Percentiles rank a stretch among this genome's conserved stretches.
Conservation (phyloP, 1,140 invertebrate genomes). For the Lasaia peninsularis region DNA sequence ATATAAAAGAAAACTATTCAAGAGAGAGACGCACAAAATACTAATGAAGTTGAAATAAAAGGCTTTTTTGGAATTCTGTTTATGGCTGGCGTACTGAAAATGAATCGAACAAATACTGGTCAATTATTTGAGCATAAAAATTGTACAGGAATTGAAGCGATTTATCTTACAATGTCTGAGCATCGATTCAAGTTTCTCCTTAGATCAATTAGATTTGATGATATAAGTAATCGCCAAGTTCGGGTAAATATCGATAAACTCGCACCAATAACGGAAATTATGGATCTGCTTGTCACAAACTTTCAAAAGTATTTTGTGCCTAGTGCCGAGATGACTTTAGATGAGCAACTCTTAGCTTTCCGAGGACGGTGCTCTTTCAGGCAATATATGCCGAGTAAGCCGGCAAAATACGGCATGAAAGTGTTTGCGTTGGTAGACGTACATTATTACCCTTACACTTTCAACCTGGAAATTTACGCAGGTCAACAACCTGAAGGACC, state of each 20-base stretch:
- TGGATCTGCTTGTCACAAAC: too few relatives aligned
- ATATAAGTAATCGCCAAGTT: too few relatives aligned
- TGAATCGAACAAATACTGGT: background rate
- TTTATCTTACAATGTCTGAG: background rate
- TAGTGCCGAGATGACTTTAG: conserved; percentile 22
- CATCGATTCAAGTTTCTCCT: too few relatives aligned
- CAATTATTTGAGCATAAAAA: conserved; percentile 18
- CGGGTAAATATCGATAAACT: too few relatives aligned
- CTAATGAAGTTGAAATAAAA: conserved; percentile 2
- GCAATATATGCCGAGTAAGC: too few relatives aligned
- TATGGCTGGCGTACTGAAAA: background rate
- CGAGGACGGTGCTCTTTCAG: conserved; percentile 38
- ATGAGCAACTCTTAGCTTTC: conserved; percentile 41
- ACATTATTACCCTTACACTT: too few relatives aligned
- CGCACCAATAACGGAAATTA: too few relatives aligned
- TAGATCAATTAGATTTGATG: too few relatives aligned
- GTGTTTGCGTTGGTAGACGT: too few relatives aligned
- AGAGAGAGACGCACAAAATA: background rate
- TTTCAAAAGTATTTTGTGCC: background rate
- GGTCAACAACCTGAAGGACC: too few relatives aligned
- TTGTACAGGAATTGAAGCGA: conserved; percentile 14
- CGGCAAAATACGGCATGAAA: too few relatives aligned
- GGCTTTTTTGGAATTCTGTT: background rate
- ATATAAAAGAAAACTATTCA: background rate
- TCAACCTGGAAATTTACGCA: too few relatives aligned